Conservation (phyloP, 2,888 invertebrate species). For the Idaea aversata region DNA sequence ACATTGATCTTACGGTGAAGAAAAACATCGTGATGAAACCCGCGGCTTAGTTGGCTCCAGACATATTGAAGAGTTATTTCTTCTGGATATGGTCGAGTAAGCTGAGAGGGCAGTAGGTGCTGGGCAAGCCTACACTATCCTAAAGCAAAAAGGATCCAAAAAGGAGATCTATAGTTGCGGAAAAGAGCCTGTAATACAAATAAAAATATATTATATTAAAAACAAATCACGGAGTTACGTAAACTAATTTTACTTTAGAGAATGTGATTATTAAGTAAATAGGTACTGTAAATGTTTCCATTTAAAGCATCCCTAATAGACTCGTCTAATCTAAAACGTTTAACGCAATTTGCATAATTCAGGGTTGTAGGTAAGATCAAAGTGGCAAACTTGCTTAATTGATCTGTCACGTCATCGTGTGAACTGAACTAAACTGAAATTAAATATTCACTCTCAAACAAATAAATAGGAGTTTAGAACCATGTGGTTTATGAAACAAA, state of each 20-base stretch:
- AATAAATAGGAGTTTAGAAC: not conserved
- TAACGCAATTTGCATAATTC: constrained; percentile 37
- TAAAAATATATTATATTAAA: not conserved
- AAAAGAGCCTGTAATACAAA: too few species aligned
- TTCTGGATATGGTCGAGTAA: too few species aligned
- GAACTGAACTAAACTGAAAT: constrained; percentile 11
- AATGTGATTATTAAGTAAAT: constrained; percentile 10
- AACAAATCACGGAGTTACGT: not conserved
- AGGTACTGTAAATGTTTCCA: not conserved
- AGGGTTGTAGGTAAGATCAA: constrained; percentile 26
- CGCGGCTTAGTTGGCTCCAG: too few species aligned
- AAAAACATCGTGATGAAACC: too few species aligned
- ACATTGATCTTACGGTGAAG: too few species aligned
- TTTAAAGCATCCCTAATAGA: constrained; percentile 13
- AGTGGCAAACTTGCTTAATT: constrained; percentile 38
- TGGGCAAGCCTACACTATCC: too few species aligned
- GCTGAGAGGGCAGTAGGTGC: too few species aligned
- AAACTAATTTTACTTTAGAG: not conserved
- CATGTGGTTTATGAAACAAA: not conserved
- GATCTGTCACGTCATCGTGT: constrained; percentile 26
- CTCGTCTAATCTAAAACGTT: constrained; percentile 19
- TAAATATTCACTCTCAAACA: not conserved
- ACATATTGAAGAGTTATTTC: too few species aligned
- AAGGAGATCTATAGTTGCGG: too few species aligned
- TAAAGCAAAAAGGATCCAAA: too few species aligned